phyloP scores from a whole-genome alignment of 2,113 vertebrate species.

The Lanius collurio region DNA sequence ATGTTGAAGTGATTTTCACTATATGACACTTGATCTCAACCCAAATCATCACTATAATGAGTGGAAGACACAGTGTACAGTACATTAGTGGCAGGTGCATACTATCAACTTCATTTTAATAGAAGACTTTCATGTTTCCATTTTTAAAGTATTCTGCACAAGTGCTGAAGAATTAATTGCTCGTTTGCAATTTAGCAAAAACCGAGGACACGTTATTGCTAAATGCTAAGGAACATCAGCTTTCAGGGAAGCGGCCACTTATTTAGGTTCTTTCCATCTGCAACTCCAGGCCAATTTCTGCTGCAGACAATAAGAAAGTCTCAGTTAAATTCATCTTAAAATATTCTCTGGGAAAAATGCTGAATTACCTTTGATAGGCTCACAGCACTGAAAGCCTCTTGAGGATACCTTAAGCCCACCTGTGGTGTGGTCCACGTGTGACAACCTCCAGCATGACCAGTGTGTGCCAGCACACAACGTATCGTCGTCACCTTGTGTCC shows the following conservation, averaged over 20 bases:
- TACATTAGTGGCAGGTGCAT: constrained; percentile 79
- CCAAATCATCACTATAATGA: constrained; percentile 82
- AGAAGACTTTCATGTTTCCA: constrained; percentile 76
- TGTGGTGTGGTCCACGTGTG: neutral
- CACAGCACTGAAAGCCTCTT: neutral
- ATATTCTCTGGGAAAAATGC: neutral
- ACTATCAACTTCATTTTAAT: constrained; percentile 79
- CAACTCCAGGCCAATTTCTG: constrained; percentile 27
- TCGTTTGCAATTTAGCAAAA: constrained; percentile 71
- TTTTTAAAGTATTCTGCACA: constrained; percentile 77
- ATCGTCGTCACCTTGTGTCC: neutral
- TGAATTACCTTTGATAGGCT: neutral
- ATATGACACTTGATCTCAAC: constrained; percentile 81
- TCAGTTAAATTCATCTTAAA: neutral
- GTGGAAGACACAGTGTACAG: constrained; percentile 74
- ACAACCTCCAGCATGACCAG: neutral
- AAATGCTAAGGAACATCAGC: constrained; percentile 67
- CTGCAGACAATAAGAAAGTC: neutral
- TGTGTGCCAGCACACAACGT: rapidly evolving
- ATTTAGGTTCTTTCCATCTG: constrained; percentile 48
- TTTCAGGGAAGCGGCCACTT: constrained; percentile 36
- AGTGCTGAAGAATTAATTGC: constrained; percentile 79
- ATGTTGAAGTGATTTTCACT: constrained; percentile 81
- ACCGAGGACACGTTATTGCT: constrained; percentile 63
- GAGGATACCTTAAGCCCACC: neutral